Conservation (phyloP, 1,140 invertebrate genomes). For the Himalopsyche phryganea region DNA sequence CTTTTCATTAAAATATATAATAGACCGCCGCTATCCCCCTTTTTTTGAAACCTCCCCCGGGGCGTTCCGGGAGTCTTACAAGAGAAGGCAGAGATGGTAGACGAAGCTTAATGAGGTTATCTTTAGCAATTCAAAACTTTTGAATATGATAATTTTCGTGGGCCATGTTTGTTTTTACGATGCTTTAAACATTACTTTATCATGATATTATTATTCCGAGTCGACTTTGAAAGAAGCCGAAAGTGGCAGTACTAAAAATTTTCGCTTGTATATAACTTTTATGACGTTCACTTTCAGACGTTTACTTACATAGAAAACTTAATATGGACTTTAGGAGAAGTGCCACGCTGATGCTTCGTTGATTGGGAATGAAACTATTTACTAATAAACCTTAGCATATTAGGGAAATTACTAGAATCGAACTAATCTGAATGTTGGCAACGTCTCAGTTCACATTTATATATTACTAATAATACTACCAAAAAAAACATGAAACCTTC, state of each 20-base stretch:
- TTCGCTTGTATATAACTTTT: too few relatives aligned
- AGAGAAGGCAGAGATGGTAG: neutral
- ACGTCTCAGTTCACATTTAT: too few relatives aligned
- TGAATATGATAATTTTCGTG: slow-evolving; percentile 33
- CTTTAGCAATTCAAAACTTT: slow-evolving; percentile 34
- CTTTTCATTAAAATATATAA: slow-evolving; percentile 36
- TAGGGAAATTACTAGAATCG: too few relatives aligned
- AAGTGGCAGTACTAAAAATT: too few relatives aligned
- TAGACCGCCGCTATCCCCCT: slow-evolving; percentile 29
- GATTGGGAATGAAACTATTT: too few relatives aligned
- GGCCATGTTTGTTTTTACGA: slow-evolving; percentile 34
- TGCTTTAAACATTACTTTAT: slow-evolving; percentile 33
- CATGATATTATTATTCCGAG: slow-evolving; percentile 19
- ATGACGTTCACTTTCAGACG: too few relatives aligned
- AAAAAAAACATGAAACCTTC: too few relatives aligned
- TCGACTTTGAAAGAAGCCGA: too few relatives aligned
- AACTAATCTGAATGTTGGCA: too few relatives aligned
- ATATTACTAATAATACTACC: too few relatives aligned
- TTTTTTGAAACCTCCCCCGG: slow-evolving; percentile 1
- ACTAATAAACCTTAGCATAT: too few relatives aligned
- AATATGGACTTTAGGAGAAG: neutral
- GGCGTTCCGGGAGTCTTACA: neutral
- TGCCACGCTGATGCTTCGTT: neutral
- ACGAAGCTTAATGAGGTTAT: slow-evolving; percentile 33
- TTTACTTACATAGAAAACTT: too few relatives aligned